phyloP scores from a whole-genome alignment of 2,888 invertebrate species.

The Pristionchus maxplancki region DNA sequence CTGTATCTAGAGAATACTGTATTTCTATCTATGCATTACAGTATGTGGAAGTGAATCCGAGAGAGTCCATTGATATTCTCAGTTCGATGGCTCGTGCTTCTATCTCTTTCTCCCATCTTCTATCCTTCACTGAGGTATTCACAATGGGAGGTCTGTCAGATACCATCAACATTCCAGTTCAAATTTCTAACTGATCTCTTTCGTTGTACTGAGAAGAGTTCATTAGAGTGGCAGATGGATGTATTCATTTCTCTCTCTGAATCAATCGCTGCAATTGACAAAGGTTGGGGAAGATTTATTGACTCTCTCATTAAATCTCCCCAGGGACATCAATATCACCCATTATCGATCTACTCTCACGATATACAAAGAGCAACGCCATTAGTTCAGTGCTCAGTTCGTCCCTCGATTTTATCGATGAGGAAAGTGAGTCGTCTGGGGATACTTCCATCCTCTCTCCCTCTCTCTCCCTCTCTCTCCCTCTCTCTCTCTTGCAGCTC shows the following conservation, averaged over 20 bases:
- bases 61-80: conserved; percentile 11
- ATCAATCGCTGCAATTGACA: neutral
- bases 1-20: neutral
- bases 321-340: neutral
- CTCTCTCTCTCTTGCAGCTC: neutral
- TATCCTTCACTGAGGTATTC: conserved; percentile 27
- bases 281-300: neutral
- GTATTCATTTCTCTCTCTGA: conserved; percentile 10
- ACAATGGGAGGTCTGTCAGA: too few species aligned
- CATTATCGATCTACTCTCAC: conserved; percentile 3
- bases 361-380: neutral
- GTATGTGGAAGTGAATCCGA: neutral
- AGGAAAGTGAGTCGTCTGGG: neutral
- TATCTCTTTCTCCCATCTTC: conserved; percentile 30
- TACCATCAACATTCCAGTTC: neutral
- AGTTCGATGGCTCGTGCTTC: neutral
- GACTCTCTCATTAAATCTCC: neutral
- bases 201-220: neutral
- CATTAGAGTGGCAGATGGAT: neutral
- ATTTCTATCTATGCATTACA: neutral
- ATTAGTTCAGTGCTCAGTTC: conserved; percentile 10
- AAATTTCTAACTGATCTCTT: conserved; percentile 24
- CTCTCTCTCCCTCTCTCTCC: too few species aligned
- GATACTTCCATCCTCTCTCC: neutral
- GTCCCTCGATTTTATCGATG: neutral